These are phyloP conservation scores for Geophilus truncorum DNA, from an alignment of 2,888 invertebrate species.

Conservation along the genomic window DNA sequence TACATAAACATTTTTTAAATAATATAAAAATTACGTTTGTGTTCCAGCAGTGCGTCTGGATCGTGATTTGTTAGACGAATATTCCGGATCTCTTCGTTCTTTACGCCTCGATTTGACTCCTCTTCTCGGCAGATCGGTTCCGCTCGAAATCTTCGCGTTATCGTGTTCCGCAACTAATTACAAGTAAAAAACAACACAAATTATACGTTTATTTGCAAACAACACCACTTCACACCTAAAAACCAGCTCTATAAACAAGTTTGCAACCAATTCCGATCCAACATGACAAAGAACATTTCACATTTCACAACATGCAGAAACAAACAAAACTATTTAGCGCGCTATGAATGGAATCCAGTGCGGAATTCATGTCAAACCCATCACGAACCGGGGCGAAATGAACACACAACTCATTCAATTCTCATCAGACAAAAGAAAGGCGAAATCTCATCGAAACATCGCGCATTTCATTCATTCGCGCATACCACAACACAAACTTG, in stretches of 20 bases:
- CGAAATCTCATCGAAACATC: background rate
- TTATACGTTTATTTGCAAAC: too few relatives aligned
- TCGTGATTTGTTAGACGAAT: background rate
- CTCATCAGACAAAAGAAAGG: background rate
- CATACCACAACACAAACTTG: too few relatives aligned
- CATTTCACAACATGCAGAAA: background rate
- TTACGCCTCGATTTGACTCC: conserved; percentile 2
- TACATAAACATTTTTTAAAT: background rate
- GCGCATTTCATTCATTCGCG: too few relatives aligned
- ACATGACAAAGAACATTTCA: background rate
- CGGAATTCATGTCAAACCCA: background rate
- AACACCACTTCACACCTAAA: too few relatives aligned
- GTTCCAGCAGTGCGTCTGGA: conserved; percentile 23
- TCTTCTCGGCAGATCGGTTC: background rate
- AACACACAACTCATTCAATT: background rate
- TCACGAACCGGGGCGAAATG: background rate
- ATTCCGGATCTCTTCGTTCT: conserved; percentile 14
- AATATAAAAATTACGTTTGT: background rate
- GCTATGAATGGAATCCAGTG: background rate
- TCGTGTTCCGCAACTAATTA: conserved; percentile 4
- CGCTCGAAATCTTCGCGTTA: background rate
- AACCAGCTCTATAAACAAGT: background rate
- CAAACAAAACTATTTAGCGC: background rate
- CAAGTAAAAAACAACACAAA: background rate
- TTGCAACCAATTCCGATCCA: background rate